phyloP scores from a whole-genome alignment of 2,113 vertebrate species.

The Procapra przewalskii region DNA sequence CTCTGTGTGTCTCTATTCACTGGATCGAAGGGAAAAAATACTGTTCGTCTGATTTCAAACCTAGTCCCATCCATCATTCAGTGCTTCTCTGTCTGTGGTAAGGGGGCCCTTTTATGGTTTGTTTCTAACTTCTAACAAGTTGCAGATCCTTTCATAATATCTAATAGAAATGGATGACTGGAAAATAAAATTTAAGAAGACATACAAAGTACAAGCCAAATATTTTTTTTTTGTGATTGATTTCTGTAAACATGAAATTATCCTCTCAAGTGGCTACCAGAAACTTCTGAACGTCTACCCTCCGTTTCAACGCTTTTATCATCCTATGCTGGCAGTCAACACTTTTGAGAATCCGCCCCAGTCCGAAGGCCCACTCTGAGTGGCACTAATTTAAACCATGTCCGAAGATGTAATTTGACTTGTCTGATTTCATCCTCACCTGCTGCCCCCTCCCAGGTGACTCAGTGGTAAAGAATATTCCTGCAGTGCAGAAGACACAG shows the following conservation, averaged over 20 bases:
- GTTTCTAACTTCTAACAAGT: not conserved
- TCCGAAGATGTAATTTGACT: not conserved
- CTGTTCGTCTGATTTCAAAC: not conserved
- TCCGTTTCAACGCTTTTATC: not conserved
- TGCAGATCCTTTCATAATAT: not conserved
- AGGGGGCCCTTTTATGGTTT: not conserved
- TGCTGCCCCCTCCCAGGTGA: accelerated
- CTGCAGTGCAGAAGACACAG: not conserved
- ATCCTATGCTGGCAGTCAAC: too few species aligned
- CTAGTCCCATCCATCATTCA: not conserved
- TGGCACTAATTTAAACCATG: not conserved
- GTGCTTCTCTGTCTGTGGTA: not conserved
- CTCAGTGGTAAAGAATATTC: not conserved
- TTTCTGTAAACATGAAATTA: not conserved
- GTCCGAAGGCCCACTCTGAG: not conserved
- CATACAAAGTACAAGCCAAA: not conserved
- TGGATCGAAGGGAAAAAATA: not conserved
- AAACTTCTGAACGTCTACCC: not conserved
- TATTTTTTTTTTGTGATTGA: not conserved
- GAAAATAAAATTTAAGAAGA: not conserved
- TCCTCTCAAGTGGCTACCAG: not conserved
- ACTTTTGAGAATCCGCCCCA: not conserved
- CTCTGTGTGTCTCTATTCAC: not conserved
- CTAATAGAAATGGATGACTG: not conserved
- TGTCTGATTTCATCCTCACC: not conserved